Evolutionary conservation across 2,797 vertebrate species (phyloP).

Genomic region (Danio choprae): DNA sequence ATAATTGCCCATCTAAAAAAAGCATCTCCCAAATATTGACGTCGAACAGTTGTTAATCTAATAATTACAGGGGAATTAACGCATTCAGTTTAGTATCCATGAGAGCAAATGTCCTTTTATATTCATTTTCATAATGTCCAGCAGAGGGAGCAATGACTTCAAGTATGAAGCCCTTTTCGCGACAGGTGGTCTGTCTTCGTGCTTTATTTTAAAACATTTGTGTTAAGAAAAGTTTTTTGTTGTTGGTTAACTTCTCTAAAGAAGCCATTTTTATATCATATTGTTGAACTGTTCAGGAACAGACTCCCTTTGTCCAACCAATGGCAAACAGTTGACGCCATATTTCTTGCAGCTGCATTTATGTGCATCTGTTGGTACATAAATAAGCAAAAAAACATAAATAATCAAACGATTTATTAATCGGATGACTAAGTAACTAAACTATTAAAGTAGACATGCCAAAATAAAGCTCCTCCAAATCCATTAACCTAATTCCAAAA

Average conservation of each 20-base stretch:
- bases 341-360: background rate
- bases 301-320: background rate
- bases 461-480: background rate
- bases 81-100: background rate
- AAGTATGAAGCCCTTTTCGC: background rate
- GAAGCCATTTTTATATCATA: background rate
- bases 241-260: background rate
- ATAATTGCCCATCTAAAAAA: background rate
- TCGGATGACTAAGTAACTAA: background rate
- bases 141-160: constrained; percentile 37
- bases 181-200: background rate
- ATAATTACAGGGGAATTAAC: background rate
- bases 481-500: constrained; percentile 5
- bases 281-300: too few species aligned
- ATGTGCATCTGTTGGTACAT: background rate
- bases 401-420: background rate
- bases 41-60: background rate
- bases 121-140: constrained; percentile 59
- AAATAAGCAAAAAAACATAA: background rate
- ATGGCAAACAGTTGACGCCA: background rate
- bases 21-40: background rate
- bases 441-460: background rate
- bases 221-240: background rate
- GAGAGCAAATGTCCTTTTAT: background rate
- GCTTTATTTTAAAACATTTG: background rate